A percentile compares a stretch with the other conserved stretches of the same genome.
Conservation (phyloP, 2,113 vertebrate species). For the Aspidoscelis tigris region DNA sequence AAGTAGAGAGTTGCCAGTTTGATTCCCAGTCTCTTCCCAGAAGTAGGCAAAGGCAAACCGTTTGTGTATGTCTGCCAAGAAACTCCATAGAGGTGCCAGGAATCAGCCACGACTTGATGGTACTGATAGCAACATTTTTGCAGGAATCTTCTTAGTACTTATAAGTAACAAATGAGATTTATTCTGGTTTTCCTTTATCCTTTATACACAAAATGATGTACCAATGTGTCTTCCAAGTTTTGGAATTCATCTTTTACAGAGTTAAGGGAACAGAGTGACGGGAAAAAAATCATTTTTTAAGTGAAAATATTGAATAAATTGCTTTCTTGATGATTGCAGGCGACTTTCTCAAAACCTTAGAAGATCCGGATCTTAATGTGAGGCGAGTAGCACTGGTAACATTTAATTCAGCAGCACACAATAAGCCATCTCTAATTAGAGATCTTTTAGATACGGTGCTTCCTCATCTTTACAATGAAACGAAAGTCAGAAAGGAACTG, state of each 20-base stretch:
- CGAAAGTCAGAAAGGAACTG: constrained; percentile 97
- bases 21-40: no score
- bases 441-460: constrained; percentile 96
- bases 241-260: neutral
- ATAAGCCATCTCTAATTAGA: constrained; percentile 96
- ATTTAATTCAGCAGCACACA: constrained; percentile 97
- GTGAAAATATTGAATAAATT: constrained; percentile 2
- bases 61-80: no score
- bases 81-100: no score
- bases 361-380: constrained; percentile 97
- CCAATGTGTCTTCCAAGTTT: neutral
- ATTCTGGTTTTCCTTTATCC: neutral
- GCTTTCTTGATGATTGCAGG: constrained; percentile 74
- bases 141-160: neutral
- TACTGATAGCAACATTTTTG: no score
- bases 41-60: no score
- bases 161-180: neutral
- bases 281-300: neutral
- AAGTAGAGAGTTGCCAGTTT: neutral
- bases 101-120: no score
- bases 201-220: neutral
- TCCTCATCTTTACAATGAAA: constrained; percentile 97
- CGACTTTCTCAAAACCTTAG: constrained; percentile 96
- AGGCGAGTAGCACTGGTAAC: constrained; percentile 96
- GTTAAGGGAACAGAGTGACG: neutral